These are phyloP conservation scores for Poeciliopsis paucimaculata DNA, from an alignment of 2,797 vertebrate genomes.

Conservation along the genomic window DNA sequence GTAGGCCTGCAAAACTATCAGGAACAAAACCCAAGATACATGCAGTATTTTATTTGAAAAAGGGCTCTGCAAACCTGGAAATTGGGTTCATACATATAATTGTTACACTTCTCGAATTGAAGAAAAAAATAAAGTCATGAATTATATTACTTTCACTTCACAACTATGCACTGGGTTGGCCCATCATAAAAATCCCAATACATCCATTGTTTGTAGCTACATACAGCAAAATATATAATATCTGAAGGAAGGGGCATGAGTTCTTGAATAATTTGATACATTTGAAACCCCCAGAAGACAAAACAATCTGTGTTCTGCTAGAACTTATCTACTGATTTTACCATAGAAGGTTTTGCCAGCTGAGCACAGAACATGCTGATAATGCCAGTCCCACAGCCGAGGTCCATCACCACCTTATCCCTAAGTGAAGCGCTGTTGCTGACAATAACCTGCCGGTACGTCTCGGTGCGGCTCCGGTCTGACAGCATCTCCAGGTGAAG, in stretches of 20 bases:
- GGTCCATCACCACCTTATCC: constrained; percentile 83
- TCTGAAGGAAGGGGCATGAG: neutral
- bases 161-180: neutral
- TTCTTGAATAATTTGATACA: neutral
- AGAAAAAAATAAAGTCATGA: neutral
- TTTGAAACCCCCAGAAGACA: neutral
- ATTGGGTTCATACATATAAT: neutral
- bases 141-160: neutral
- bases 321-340: constrained; percentile 44
- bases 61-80: neutral
- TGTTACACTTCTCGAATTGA: neutral
- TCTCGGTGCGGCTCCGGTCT: constrained; percentile 82
- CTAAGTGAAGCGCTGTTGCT: constrained; percentile 76
- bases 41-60: neutral
- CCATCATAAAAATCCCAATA: neutral
- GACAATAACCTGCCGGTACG: constrained; percentile 80
- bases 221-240: neutral
- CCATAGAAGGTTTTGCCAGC: constrained; percentile 76
- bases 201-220: too few species aligned
- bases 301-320: neutral
- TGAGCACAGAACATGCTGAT: constrained; percentile 87
- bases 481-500: constrained; percentile 87
- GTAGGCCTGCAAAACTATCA: neutral
- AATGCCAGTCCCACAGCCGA: constrained; percentile 85
- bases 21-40: neutral